Evolutionary conservation across 92 coral and sea anemone genomes (phyloP), one percentile per base, ranked within the genome.

Genomic region (Desmophyllum pertusum): DNA sequence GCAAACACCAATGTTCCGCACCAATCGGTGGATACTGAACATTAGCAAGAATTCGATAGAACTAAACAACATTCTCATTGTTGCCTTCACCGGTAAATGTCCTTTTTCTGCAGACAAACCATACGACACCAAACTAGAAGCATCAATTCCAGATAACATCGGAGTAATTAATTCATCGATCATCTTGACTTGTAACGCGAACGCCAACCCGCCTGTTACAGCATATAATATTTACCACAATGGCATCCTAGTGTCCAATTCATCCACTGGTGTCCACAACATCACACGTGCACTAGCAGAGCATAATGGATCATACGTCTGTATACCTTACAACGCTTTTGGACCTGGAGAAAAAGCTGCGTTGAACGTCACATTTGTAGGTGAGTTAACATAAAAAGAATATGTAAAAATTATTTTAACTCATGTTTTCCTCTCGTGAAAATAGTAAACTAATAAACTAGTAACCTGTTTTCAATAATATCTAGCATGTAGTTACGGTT

Each of bases 291-390:
- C 93, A 23, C 75, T 72, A 3, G 36, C 78, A 31, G 81, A 89
- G 21, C 82, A 89, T 66, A 86, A 79, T n/a, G 99, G 98, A 45
- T 72, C 91, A 31, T 94, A 92, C 70, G 89, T 81, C 42, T 96
- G 99, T 75, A 90, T 91, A 9, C 88, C 99, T n/a, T 92, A 79
- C 76, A 96, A 96, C 70, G 84, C 84, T 14, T 75, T 92, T 71
- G 99, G 99, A 13, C 64, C 61, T n/a, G 93, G 98, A 70, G 64
- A 64, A 39, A 78, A 59, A 13, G 89, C 93, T 3, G 51, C 88
- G 2, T 52, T 87, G 14, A 73, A 77, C 5, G 85, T 94, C 0
- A 39, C 70, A 4, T 62, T 87, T 61, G 84, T 83, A 46, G 95
- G 98, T 94, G 61, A 77, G 90, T 89, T 78, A 18, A 18, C 6